These are phyloP conservation scores for Melanaphis sacchari DNA, from an alignment of 1,140 invertebrate genomes.

Conservation along the genomic window DNA sequence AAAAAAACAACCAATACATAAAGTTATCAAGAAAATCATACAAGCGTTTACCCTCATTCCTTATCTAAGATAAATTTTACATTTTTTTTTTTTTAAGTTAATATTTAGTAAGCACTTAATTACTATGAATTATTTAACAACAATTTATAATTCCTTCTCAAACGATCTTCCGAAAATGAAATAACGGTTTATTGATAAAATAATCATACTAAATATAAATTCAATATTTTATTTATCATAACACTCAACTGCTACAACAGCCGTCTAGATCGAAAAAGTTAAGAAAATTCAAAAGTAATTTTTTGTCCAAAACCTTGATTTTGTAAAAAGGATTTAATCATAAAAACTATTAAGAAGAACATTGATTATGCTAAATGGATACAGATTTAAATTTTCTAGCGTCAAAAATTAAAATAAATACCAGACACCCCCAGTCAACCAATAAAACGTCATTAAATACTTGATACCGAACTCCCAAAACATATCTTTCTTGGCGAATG, in stretches of 20 bases:
- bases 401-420: neutral
- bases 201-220: neutral
- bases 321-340: neutral
- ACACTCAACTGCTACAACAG: neutral
- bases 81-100: neutral
- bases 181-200: neutral
- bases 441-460: neutral
- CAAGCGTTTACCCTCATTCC: neutral
- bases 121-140: neutral
- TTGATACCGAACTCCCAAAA: neutral
- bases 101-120: neutral
- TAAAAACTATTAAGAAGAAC: neutral
- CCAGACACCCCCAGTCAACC: neutral
- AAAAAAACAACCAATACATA: too few relatives aligned
- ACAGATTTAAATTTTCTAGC: neutral
- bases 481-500: neutral
- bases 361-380: neutral
- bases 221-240: too few relatives aligned
- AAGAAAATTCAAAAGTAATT: neutral
- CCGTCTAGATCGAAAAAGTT: neutral
- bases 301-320: neutral
- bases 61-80: neutral
- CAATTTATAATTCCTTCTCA: neutral
- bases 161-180: neutral
- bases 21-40: neutral